These are phyloP conservation scores for Glossophaga mutica DNA, from an alignment of 2,797 vertebrate species.

Conservation along the genomic window DNA sequence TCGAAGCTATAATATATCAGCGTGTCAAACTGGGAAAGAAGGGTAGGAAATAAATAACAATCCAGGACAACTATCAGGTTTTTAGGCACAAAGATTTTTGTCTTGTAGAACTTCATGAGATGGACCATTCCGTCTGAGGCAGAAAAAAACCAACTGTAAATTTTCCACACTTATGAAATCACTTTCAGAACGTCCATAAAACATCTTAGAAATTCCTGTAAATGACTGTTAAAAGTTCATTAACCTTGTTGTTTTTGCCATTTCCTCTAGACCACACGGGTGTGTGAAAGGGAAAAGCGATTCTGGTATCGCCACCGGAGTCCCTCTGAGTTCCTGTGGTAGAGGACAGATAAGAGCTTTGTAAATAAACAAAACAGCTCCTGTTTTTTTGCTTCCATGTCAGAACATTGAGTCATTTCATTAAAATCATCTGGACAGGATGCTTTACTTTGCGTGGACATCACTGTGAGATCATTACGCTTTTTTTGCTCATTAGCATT, in stretches of 20 bases:
- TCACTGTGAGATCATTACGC: not conserved
- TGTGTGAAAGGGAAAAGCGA: not conserved
- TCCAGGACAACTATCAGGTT: not conserved
- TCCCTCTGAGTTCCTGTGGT: constrained; percentile 37
- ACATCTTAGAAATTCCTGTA: constrained; percentile 42
- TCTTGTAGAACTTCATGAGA: not conserved
- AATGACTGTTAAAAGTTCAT: constrained; percentile 47
- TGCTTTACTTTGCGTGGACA: constrained; percentile 38
- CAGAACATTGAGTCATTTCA: constrained; percentile 41
- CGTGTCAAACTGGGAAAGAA: not conserved
- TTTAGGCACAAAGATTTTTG: constrained; percentile 13
- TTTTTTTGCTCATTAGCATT: constrained; percentile 23
- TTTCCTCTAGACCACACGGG: constrained; percentile 23
- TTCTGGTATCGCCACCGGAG: constrained; percentile 13
- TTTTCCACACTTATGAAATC: constrained; percentile 48
- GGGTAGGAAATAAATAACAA: not conserved
- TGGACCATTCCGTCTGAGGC: not conserved
- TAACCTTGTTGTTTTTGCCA: constrained; percentile 19
- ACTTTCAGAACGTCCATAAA: constrained; percentile 34
- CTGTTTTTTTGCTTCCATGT: not conserved
- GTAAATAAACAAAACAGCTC: constrained; percentile 34
- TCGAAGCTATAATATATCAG: not conserved
- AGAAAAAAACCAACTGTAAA: constrained; percentile 35
- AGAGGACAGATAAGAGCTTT: not conserved
- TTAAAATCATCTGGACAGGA: not conserved